phyloP scores from a whole-genome alignment of 2,888 invertebrate species.

The Macaria liturata region DNA sequence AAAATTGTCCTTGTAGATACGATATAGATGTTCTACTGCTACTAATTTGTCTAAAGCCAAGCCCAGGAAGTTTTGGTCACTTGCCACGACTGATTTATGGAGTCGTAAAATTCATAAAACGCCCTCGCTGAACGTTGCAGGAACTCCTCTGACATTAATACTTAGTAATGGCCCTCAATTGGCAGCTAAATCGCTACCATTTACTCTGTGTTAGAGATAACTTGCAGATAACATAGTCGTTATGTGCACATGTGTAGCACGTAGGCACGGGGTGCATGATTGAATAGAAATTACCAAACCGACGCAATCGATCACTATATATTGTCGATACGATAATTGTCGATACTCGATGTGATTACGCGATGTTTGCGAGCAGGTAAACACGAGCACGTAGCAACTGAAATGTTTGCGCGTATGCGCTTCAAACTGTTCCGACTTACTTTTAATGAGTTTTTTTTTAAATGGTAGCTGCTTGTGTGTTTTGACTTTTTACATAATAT shows the following conservation, averaged over 20 bases:
- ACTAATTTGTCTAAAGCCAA: constrained; percentile 1
- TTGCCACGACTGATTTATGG: constrained; percentile 54
- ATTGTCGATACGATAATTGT: constrained; percentile 22
- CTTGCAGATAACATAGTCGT: constrained; percentile 22
- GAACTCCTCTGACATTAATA: constrained; percentile 58
- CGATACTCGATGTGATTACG: constrained; percentile 21
- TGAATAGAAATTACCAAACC: constrained; percentile 13
- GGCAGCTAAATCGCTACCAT: constrained; percentile 48
- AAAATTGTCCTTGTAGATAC: too few species aligned
- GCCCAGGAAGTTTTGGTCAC: constrained; percentile 30
- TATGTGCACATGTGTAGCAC: constrained; percentile 8
- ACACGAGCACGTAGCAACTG: constrained; percentile 11
- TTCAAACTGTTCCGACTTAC: too few species aligned
- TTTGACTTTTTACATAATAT: constrained; percentile 21
- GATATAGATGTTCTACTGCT: too few species aligned
- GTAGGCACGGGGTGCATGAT: constrained; percentile 7
- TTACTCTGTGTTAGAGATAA: constrained; percentile 25
- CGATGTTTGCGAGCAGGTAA: constrained; percentile 14
- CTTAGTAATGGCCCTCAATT: constrained; percentile 55
- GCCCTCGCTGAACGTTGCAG: constrained; percentile 53
- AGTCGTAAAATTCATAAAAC: constrained; percentile 60
- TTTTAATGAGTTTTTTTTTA: too few species aligned
- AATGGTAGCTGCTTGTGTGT: too few species aligned
- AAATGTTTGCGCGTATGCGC: too few species aligned
- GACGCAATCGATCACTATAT: constrained; percentile 13